Conservation (phyloP, 2,113 vertebrate species). For the Chunga burmeisteri region DNA sequence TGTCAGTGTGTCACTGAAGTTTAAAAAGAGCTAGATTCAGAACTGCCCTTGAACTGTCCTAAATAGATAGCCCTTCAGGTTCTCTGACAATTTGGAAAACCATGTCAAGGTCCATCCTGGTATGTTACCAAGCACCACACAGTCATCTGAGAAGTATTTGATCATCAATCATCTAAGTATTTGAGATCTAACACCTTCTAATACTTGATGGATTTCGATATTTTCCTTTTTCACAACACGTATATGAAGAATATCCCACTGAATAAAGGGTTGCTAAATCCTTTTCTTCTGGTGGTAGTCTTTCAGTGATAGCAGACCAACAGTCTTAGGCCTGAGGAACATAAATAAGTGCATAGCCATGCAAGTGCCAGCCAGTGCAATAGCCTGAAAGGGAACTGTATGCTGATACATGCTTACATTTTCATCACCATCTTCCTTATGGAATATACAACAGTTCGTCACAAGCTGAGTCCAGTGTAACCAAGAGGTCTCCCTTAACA, state of each 20-base stretch:
- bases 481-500: neutral
- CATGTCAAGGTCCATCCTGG: neutral
- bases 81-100: neutral
- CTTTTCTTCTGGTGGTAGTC: neutral
- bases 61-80: neutral
- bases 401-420: neutral
- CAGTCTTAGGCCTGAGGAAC: neutral
- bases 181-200: neutral
- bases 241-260: neutral
- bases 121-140: neutral
- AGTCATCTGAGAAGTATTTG: neutral
- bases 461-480: neutral
- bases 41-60: neutral
- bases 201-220: neutral
- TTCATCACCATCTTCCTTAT: neutral
- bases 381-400: neutral
- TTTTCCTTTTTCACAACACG: neutral
- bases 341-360: neutral
- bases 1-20: neutral
- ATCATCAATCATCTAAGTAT: neutral
- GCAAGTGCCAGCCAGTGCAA: fast-evolving
- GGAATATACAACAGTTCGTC: neutral
- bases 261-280: neutral
- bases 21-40: neutral
- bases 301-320: neutral